Percentiles rank a stretch among this genome's conserved stretches.
Conservation (phyloP, 2,113 vertebrate species). For the Cnemophilus loriae region DNA sequence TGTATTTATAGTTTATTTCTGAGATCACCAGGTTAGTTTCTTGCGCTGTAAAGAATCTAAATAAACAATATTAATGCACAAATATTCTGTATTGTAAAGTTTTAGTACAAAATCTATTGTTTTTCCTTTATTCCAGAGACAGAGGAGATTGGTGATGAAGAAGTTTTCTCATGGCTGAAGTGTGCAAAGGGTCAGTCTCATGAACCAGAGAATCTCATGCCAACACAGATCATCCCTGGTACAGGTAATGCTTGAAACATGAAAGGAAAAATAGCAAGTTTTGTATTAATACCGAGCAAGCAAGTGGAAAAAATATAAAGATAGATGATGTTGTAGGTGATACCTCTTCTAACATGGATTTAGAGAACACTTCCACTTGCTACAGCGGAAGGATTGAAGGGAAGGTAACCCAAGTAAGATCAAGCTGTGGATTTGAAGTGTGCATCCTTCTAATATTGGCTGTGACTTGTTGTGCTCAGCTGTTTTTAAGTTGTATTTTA, state of each 20-base stretch:
- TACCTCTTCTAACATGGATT: background rate
- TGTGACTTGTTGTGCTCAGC: background rate
- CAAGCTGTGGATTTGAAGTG: background rate
- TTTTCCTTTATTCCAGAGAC: conserved; percentile 74
- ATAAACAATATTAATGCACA: background rate
- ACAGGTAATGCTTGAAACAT: conserved; percentile 80
- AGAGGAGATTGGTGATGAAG: conserved; percentile 90
- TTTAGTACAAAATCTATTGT: background rate
- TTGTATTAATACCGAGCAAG: background rate
- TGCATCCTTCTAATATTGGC: background rate
- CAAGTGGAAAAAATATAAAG: background rate
- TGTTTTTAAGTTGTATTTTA: background rate
- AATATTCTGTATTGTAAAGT: background rate
- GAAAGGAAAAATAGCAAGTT: background rate
- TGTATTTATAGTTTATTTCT: background rate
- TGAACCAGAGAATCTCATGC: conserved; percentile 98
- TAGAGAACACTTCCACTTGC: background rate
- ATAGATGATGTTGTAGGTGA: background rate
- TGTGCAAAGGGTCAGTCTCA: conserved; percentile 98
- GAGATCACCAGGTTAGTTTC: background rate
- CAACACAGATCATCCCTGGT: conserved; percentile 97
- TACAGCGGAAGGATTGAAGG: background rate
- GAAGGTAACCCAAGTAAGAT: background rate
- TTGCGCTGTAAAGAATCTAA: background rate
- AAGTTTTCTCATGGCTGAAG: conserved; percentile 96